These are phyloP conservation scores for Trochalopteron elliotii DNA, from an alignment of 2,113 vertebrate genomes.

Conservation along the genomic window DNA sequence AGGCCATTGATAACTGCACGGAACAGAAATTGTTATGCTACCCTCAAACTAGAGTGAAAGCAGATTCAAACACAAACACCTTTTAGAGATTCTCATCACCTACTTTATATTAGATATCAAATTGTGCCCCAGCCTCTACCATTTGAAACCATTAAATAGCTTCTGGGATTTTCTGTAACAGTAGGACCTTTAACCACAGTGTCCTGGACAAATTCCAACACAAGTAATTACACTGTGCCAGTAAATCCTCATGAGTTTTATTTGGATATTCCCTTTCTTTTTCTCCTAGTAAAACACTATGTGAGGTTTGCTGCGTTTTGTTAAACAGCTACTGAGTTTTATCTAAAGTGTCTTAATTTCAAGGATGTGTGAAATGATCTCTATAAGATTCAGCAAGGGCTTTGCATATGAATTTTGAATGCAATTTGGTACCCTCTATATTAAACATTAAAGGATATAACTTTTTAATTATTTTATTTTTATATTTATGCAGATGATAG, in stretches of 20 bases:
- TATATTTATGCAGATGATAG: background rate
- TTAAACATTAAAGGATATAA: background rate
- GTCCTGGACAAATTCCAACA: slow-evolving; percentile 30
- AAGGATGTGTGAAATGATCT: background rate
- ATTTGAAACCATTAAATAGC: background rate
- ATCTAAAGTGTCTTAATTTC: background rate
- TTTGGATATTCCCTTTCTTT: background rate
- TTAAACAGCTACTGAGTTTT: background rate
- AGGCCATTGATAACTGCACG: background rate
- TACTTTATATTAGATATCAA: background rate
- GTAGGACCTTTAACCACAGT: background rate
- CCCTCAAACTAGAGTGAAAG: background rate
- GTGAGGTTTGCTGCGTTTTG: background rate
- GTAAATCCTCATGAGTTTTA: slow-evolving; percentile 26
- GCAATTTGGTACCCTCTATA: background rate
- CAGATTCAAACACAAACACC: background rate
- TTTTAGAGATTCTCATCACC: background rate
- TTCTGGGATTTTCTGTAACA: background rate
- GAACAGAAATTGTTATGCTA: background rate
- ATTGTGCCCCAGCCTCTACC: background rate
- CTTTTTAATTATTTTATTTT: background rate
- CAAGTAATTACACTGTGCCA: slow-evolving; percentile 24
- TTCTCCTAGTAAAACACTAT: background rate
- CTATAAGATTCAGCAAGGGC: background rate
- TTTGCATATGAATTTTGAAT: background rate